phyloP scores from a whole-genome alignment of 2,113 vertebrate species.

The Archocentrus centrarchus region DNA sequence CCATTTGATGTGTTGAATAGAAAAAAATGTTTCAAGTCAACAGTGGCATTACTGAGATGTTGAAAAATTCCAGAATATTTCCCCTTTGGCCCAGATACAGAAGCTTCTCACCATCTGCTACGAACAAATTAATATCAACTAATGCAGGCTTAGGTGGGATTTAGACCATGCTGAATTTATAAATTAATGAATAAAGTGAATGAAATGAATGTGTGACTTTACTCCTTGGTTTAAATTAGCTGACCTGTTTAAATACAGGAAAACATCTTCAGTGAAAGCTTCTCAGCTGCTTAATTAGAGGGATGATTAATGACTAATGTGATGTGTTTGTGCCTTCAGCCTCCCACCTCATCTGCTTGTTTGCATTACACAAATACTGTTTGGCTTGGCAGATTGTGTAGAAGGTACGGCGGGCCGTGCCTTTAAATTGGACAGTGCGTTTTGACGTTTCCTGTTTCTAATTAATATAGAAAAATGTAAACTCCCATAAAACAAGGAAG shows the following conservation, averaged over 20 bases:
- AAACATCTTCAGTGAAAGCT: background rate
- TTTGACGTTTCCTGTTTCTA: background rate
- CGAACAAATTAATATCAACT: background rate
- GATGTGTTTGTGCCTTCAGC: conserved; percentile 11
- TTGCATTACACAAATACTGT: background rate
- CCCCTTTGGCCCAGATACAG: background rate
- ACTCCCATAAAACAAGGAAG: background rate
- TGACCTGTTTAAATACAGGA: conserved; percentile 11
- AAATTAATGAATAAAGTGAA: background rate
- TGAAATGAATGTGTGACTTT: background rate
- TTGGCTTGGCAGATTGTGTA: background rate
- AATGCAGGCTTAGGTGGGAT: background rate
- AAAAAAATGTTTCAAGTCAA: background rate
- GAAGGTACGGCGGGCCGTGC: background rate
- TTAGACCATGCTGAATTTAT: background rate
- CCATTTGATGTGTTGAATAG: background rate
- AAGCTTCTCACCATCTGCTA: background rate
- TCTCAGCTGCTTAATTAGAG: conserved; percentile 25
- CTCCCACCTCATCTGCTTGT: conserved; percentile 10
- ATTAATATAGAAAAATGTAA: background rate
- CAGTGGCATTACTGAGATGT: background rate
- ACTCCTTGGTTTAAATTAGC: background rate
- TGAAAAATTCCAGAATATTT: background rate
- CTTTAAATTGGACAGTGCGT: background rate
- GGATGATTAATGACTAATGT: conserved; percentile 27